phyloP scores from a whole-genome alignment of 2,113 vertebrate species.

The Gallinago media region DNA sequence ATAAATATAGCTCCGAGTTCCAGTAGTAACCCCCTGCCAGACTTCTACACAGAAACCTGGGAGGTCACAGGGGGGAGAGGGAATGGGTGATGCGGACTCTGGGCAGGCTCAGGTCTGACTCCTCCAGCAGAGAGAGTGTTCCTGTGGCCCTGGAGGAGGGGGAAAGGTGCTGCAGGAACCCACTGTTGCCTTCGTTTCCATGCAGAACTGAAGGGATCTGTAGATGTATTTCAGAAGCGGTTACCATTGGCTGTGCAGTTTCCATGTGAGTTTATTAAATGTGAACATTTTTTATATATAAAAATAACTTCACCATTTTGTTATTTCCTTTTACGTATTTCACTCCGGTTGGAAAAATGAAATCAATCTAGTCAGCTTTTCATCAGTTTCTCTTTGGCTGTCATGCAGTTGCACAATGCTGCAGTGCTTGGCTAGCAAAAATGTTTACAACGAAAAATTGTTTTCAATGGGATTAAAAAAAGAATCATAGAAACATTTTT shows the following conservation, averaged over 20 bases:
- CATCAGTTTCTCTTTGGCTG: slow-evolving; percentile 72
- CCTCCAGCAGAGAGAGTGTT: not conserved
- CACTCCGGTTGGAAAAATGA: slow-evolving; percentile 62
- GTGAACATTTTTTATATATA: slow-evolving; percentile 49
- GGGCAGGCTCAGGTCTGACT: not conserved
- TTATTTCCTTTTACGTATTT: slow-evolving; percentile 73
- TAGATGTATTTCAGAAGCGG: not conserved
- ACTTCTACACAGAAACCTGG: slow-evolving; percentile 27
- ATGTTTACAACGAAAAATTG: slow-evolving; percentile 71
- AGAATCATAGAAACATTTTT: slow-evolving; percentile 54
- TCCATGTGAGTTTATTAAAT: slow-evolving; percentile 58
- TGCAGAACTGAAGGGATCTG: not conserved
- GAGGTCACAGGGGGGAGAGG: slow-evolving; percentile 13
- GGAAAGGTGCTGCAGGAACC: not conserved
- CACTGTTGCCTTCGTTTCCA: not conserved
- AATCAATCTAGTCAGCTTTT: slow-evolving; percentile 72
- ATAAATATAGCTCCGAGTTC: slow-evolving; percentile 65
- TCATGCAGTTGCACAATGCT: slow-evolving; percentile 69
- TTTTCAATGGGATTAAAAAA: slow-evolving; percentile 71
- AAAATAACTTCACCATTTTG: slow-evolving; percentile 68
- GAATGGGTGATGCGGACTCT: not conserved
- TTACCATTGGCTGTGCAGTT: slow-evolving; percentile 17
- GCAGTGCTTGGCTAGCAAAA: slow-evolving; percentile 69
- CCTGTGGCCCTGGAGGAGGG: not conserved
- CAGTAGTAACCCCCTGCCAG: slow-evolving; percentile 66